Evolutionary conservation across 2,113 vertebrate species (phyloP).

Genomic region (Balaeniceps rex): DNA sequence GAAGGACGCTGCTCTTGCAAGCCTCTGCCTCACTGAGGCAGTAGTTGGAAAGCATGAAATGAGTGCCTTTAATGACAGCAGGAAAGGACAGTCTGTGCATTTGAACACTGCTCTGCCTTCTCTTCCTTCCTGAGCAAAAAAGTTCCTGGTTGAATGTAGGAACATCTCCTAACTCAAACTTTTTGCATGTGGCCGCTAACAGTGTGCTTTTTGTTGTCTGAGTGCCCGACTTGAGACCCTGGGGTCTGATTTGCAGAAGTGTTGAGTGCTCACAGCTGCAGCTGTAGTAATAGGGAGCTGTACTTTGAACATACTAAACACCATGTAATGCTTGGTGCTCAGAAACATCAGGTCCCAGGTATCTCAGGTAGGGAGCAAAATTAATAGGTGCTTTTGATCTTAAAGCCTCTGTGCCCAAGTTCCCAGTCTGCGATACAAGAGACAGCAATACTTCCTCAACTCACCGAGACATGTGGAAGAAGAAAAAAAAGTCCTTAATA

Average conservation of each 20-base stretch:
- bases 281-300: not conserved
- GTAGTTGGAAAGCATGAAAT: not conserved
- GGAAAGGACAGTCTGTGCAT: not conserved
- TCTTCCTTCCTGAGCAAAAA: not conserved
- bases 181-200: fast-evolving
- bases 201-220: not conserved
- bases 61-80: not conserved
- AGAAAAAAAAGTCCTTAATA: not conserved
- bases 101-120: not conserved
- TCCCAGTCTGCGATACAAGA: not conserved
- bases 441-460: not conserved
- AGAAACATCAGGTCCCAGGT: not conserved
- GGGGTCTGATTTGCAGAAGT: not conserved
- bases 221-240: not conserved
- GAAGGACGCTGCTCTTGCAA: not conserved
- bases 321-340: not conserved
- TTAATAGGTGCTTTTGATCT: not conserved
- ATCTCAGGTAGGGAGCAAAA: not conserved
- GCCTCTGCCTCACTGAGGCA: not conserved
- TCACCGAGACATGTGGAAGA: not conserved
- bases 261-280: not conserved
- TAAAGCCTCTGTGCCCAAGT: not conserved
- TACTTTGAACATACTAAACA: not conserved
- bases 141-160: not conserved
- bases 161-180: not conserved